Evolutionary conservation across 2,888 invertebrate species (phyloP).

Genomic region (Tethea ocularis): DNA sequence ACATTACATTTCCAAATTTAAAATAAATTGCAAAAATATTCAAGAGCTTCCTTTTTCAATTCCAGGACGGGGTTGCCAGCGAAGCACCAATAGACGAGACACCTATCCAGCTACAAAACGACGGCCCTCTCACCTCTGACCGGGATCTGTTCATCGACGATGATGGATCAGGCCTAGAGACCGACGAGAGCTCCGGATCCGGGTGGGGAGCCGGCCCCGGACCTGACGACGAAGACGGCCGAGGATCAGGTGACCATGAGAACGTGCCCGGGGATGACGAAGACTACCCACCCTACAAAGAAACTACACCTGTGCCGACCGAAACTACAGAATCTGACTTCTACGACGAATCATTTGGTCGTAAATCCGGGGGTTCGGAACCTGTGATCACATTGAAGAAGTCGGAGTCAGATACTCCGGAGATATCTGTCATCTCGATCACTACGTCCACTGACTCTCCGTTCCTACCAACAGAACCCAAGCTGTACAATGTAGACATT

Average conservation of each 20-base stretch:
- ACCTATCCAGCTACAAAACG: conserved; percentile 59
- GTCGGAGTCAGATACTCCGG: conserved; percentile 14
- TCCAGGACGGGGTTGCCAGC: conserved; percentile 69
- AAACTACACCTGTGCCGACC: conserved; percentile 23
- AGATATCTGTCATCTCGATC: conserved; percentile 31
- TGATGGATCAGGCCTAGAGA: conserved; percentile 89
- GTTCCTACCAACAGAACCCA: conserved; percentile 50
- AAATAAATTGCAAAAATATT: not conserved
- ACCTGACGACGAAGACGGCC: conserved; percentile 90
- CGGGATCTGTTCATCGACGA: conserved; percentile 91
- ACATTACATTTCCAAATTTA: not conserved
- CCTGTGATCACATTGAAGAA: not conserved
- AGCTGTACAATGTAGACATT: conserved; percentile 68
- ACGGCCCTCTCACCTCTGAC: conserved; percentile 73
- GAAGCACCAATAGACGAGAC: conserved; percentile 60
- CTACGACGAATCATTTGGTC: conserved; percentile 1
- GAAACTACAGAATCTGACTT: conserved; percentile 12
- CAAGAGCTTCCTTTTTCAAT: conserved; percentile 28
- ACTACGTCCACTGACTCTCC: conserved; percentile 45
- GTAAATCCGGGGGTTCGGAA: not conserved
- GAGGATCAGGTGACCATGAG: conserved; percentile 73
- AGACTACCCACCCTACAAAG: conserved; percentile 57
- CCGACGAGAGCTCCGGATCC: conserved; percentile 94
- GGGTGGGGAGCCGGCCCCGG: conserved; percentile 88
- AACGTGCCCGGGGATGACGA: conserved; percentile 72